Conservation (phyloP, 2,113 vertebrate species). For the Apodemus speciosus region DNA sequence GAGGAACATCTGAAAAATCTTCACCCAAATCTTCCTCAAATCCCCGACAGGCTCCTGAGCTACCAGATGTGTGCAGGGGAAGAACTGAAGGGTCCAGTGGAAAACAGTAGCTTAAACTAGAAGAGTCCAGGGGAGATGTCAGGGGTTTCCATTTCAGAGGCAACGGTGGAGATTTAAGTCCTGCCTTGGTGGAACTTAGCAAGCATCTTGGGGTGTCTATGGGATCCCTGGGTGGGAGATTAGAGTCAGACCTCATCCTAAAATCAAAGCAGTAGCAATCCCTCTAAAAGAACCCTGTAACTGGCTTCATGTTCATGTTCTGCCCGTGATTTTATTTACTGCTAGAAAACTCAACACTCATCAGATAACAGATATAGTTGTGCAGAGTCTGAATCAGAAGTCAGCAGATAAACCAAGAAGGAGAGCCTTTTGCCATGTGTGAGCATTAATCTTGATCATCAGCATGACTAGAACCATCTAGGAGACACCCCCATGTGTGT, state of each 20-base stretch:
- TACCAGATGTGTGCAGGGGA: not conserved
- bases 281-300: not conserved
- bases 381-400: not conserved
- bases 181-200: not conserved
- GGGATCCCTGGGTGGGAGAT: not conserved
- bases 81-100: not conserved
- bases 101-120: not conserved
- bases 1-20: not conserved
- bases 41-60: not conserved
- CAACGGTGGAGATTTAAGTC: not conserved
- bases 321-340: not conserved
- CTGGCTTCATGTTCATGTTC: not conserved
- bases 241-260: not conserved
- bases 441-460: not conserved
- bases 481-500: not conserved
- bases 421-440: not conserved
- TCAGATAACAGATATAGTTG: not conserved
- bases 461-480: not conserved
- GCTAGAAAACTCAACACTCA: not conserved
- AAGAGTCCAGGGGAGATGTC: not conserved
- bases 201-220: not conserved
- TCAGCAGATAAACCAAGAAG: not conserved
- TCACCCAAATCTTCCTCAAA: rapidly evolving
- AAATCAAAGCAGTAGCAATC: not conserved
- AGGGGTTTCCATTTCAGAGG: not conserved